Evolutionary conservation across 2,797 vertebrate genomes (phyloP).

Genomic region (Eulemur rubriventer): DNA sequence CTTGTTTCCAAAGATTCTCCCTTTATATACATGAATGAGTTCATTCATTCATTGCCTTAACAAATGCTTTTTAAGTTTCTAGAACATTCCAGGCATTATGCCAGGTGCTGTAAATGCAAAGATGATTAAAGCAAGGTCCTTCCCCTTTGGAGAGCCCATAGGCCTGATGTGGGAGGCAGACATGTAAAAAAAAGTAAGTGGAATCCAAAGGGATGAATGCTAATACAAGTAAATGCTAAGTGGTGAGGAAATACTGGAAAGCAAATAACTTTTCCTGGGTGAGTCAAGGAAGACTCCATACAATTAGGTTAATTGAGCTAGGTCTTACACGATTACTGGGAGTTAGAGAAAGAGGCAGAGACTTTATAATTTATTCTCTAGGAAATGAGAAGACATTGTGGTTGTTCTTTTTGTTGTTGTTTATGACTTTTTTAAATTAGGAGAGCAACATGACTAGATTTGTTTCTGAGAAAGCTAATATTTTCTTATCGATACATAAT

Average conservation of each 20-base stretch:
- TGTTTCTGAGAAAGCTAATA: background rate
- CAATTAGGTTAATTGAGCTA: background rate
- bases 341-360: background rate
- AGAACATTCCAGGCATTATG: conserved; percentile 14
- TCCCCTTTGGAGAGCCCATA: background rate
- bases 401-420: background rate
- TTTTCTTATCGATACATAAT: background rate
- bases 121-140: conserved; percentile 9
- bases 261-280: background rate
- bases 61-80: conserved; percentile 39
- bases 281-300: conserved; percentile 2
- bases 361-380: background rate
- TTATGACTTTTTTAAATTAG: background rate
- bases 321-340: background rate
- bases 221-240: conserved; percentile 1
- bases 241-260: background rate
- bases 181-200: background rate
- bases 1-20: background rate
- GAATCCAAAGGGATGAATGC: background rate
- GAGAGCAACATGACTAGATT: background rate
- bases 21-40: conserved; percentile 9
- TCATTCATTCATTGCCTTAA: conserved; percentile 31
- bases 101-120: conserved; percentile 30
- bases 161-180: background rate
- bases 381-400: background rate